Evolutionary conservation across 2,888 invertebrate genomes (phyloP).

Genomic region (Orchesellides sinensis): DNA sequence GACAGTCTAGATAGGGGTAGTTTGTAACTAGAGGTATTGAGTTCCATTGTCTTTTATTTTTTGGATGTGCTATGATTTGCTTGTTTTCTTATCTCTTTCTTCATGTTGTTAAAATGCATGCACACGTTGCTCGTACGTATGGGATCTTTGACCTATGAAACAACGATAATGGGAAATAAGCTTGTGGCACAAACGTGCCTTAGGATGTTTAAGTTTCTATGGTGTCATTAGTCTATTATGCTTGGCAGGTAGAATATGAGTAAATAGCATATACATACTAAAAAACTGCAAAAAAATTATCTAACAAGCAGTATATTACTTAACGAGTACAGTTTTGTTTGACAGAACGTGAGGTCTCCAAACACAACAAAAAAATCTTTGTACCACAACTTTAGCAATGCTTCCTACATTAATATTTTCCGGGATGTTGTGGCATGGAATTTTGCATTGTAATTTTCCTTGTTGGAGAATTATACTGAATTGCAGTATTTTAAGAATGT

Average conservation of each 20-base stretch:
- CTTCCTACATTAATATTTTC: background rate
- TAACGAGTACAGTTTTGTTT: too few relatives aligned
- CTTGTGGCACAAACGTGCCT: background rate
- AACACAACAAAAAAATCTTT: too few relatives aligned
- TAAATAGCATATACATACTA: background rate
- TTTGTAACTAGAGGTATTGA: too few relatives aligned
- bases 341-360: too few relatives aligned
- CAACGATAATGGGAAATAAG: background rate
- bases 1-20: conserved; percentile 4
- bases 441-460: conserved; percentile 28
- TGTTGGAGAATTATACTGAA: background rate
- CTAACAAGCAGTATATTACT: too few relatives aligned
- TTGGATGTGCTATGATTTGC: background rate
- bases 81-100: background rate
- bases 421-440: conserved; percentile 52
- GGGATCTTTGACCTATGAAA: conserved; percentile 41
- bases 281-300: background rate
- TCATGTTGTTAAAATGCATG: background rate
- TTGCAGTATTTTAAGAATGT: too few relatives aligned
- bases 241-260: background rate
- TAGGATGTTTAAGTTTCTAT: background rate
- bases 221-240: background rate
- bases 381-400: too few relatives aligned
- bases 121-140: background rate
- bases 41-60: conserved; percentile 41